Percentiles rank a stretch among this genome's conserved stretches.
Conservation (phyloP, 2,888 invertebrate genomes). For the Drosophila anceps region DNA sequence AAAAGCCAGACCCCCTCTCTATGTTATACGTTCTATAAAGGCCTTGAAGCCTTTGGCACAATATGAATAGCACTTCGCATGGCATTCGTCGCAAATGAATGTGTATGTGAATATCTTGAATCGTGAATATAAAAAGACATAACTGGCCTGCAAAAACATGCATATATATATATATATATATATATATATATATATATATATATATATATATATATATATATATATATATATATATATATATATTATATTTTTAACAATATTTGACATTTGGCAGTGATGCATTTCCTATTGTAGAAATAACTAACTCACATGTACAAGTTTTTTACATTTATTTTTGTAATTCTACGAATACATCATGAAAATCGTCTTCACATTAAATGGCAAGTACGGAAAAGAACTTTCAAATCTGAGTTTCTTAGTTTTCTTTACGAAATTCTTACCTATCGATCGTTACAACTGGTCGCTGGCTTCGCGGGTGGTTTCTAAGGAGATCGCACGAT, state of each 20-base stretch:
- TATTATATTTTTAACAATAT: slow-evolving; percentile 63
- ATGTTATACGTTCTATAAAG: slow-evolving; percentile 38
- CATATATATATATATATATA: slow-evolving; percentile 44
- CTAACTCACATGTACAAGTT: slow-evolving; percentile 78
- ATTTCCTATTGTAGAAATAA: slow-evolving; percentile 78
- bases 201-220: too few relatives aligned
- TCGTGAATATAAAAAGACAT: slow-evolving; percentile 47
- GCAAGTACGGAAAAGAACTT: slow-evolving; percentile 64
- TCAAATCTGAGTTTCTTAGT: neutral
- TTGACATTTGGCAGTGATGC: slow-evolving; percentile 58
- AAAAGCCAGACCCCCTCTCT: slow-evolving; percentile 19
- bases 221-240: slow-evolving; percentile 47
- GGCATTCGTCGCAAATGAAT: slow-evolving; percentile 34
- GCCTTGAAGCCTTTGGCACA: slow-evolving; percentile 58
- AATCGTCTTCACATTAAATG: slow-evolving; percentile 66
- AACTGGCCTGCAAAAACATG: slow-evolving; percentile 40
- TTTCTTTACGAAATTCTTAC: too few relatives aligned
- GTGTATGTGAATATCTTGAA: slow-evolving; percentile 16
- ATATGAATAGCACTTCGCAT: slow-evolving; percentile 34
- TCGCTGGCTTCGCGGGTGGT: too few relatives aligned
- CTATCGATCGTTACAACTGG: too few relatives aligned
- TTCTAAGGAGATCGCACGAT: too few relatives aligned
- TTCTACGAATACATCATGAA: slow-evolving; percentile 63
- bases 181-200: too few relatives aligned
- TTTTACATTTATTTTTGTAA: slow-evolving; percentile 79